These are phyloP conservation scores for Cheirogaleus medius DNA, from an alignment of 2,113 vertebrate species.

Conservation along the genomic window DNA sequence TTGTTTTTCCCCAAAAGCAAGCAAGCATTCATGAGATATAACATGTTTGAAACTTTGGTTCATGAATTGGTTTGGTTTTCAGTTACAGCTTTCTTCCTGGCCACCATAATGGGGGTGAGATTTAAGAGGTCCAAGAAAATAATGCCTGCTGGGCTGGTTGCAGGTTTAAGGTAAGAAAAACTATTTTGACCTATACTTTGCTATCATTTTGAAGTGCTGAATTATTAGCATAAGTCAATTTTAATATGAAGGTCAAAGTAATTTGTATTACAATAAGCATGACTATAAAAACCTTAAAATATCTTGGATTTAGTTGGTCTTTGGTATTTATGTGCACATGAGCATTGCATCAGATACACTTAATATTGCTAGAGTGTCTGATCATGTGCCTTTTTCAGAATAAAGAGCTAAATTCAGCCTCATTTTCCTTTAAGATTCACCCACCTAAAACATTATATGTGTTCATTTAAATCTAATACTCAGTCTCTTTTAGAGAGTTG, in stretches of 20 bases:
- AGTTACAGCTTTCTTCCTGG: constrained; percentile 91
- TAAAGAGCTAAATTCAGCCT: not conserved
- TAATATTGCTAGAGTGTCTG: not conserved
- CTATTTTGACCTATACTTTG: not conserved
- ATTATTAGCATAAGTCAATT: not conserved
- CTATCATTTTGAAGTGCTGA: not conserved
- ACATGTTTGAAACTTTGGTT: not conserved
- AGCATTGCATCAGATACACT: not conserved
- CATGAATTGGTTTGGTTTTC: constrained; percentile 60
- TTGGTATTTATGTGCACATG: not conserved
- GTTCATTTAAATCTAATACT: not conserved
- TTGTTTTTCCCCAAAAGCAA: not conserved
- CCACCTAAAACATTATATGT: not conserved
- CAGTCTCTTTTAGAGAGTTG: not conserved
- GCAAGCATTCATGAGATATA: not conserved
- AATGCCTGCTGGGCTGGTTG: constrained; percentile 92
- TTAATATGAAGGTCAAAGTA: not conserved
- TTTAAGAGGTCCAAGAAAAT: constrained; percentile 95
- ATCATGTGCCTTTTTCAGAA: not conserved
- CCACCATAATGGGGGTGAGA: constrained; percentile 93
- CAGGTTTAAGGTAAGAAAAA: constrained; percentile 90
- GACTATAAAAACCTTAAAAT: not conserved
- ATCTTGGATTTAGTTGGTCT: not conserved
- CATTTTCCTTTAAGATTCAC: not conserved
- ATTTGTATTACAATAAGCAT: not conserved